These are phyloP conservation scores for Tetrax tetrax DNA, from an alignment of 2,113 vertebrate species.

Conservation along the genomic window DNA sequence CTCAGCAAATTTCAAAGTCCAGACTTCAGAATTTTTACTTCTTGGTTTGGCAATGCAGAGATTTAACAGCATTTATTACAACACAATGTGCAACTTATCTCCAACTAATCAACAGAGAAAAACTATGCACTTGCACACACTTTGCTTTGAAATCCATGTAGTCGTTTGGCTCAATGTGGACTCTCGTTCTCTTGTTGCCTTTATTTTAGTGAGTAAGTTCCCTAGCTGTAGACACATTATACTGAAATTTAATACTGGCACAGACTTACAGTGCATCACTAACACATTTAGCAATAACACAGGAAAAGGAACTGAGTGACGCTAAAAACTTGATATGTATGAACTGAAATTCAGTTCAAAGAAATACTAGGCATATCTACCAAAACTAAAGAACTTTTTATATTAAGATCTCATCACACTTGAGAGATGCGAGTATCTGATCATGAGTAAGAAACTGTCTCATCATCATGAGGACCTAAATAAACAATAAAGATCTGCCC, in stretches of 20 bases:
- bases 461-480: background rate
- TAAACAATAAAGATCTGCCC: background rate
- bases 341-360: background rate
- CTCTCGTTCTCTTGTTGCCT: background rate
- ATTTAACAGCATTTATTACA: background rate
- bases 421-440: background rate
- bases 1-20: background rate
- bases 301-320: background rate
- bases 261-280: background rate
- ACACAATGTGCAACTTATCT: background rate
- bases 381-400: background rate
- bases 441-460: background rate
- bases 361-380: background rate
- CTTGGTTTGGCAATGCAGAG: background rate
- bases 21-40: background rate
- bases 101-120: background rate
- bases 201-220: background rate
- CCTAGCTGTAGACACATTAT: background rate
- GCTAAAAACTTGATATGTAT: background rate
- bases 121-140: too few species aligned
- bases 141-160: fast-evolving
- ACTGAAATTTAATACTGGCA: background rate
- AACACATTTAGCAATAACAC: background rate
- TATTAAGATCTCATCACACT: background rate
- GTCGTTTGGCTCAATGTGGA: background rate